Evolutionary conservation across 2,888 invertebrate species (phyloP).

Genomic region (Brassicogethes aeneus): DNA sequence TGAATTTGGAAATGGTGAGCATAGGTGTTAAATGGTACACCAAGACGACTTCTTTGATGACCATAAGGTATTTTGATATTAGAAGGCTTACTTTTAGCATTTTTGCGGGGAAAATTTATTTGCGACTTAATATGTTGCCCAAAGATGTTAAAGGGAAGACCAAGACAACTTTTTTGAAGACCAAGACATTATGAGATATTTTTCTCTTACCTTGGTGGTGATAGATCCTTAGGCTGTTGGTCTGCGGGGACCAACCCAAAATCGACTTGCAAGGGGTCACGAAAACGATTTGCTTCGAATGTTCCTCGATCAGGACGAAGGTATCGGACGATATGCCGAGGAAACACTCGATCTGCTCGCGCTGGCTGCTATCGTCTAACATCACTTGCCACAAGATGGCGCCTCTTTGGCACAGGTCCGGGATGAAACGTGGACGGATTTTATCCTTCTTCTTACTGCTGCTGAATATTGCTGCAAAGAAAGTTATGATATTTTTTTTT

Average conservation of each 20-base stretch:
- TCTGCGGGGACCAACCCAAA: slow-evolving; percentile 53
- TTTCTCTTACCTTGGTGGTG: slow-evolving; percentile 94
- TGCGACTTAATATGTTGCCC: too few relatives aligned
- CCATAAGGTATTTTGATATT: too few relatives aligned
- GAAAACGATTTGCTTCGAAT: slow-evolving; percentile 72
- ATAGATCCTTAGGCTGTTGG: slow-evolving; percentile 65
- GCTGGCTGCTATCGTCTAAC: slow-evolving; percentile 61
- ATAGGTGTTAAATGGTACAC: too few relatives aligned
- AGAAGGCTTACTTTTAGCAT: too few relatives aligned
- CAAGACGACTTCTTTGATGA: too few relatives aligned
- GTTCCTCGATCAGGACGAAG: slow-evolving; percentile 78
- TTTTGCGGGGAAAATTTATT: too few relatives aligned
- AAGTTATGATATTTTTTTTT: background rate
- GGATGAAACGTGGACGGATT: slow-evolving; percentile 60
- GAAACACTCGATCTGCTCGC: slow-evolving; percentile 60
- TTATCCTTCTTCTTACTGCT: slow-evolving; percentile 67
- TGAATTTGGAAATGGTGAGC: too few relatives aligned
- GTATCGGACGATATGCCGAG: slow-evolving; percentile 83
- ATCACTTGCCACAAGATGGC: slow-evolving; percentile 79
- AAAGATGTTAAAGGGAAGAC: too few relatives aligned
- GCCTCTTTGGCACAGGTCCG: slow-evolving; percentile 64
- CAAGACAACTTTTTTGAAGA: too few relatives aligned
- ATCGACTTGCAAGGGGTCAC: slow-evolving; percentile 77
- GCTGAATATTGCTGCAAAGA: slow-evolving; percentile 49
- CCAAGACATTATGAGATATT: background rate